phyloP scores from a whole-genome alignment of 2,888 invertebrate species.

The Acheta domesticus region DNA sequence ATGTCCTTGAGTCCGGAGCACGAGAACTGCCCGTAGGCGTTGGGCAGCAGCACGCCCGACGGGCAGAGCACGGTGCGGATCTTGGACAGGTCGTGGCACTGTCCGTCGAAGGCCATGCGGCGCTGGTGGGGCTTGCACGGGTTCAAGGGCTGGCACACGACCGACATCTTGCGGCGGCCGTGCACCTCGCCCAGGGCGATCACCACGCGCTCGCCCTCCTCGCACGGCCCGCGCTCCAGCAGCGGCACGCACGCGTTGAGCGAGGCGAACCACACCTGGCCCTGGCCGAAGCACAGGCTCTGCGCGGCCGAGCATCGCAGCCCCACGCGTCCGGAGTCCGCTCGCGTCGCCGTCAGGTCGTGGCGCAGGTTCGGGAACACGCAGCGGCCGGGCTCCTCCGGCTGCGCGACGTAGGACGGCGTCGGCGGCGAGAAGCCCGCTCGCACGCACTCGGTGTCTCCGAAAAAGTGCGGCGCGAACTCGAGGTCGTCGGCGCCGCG shows the following conservation, averaged over 20 bases:
- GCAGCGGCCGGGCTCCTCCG: neutral
- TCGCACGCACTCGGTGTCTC: neutral
- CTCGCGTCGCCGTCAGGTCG: neutral
- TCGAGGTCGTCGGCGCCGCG: neutral
- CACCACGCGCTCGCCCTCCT: neutral
- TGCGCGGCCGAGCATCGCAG: neutral
- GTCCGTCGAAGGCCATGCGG: neutral
- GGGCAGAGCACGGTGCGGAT: neutral
- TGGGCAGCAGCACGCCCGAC: neutral
- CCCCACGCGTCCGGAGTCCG: neutral
- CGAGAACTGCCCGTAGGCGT: neutral
- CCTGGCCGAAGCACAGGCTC: neutral
- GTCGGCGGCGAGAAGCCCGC: neutral
- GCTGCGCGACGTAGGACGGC: neutral
- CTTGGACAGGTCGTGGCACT: neutral
- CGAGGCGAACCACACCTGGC: neutral
- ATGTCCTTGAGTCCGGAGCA: neutral
- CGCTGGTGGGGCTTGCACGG: neutral
- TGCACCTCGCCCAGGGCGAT: neutral
- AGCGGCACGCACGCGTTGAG: neutral
- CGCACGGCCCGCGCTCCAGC: neutral
- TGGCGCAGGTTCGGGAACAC: neutral
- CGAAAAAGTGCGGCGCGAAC: neutral
- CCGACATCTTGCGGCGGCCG: neutral
- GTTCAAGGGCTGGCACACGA: neutral